phyloP scores from a whole-genome alignment of 2,888 invertebrate species.

The Trichogramma dendrolimi region DNA sequence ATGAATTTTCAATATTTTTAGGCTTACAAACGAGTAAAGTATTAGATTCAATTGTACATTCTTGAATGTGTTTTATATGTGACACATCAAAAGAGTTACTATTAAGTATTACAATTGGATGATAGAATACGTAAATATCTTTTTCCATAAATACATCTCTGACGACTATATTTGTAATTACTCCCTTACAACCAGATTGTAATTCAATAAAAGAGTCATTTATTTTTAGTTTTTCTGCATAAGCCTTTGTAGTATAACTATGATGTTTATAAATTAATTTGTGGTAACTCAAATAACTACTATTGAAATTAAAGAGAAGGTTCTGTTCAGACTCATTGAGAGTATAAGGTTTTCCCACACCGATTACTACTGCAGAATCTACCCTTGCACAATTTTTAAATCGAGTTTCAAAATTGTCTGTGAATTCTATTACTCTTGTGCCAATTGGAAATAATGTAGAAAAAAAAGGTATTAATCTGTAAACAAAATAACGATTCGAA shows the following conservation, averaged over 20 bases:
- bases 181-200: no score
- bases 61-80: not conserved
- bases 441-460: not conserved
- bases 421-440: slow-evolving; percentile 1
- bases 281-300: slow-evolving; percentile 10
- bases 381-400: slow-evolving; percentile 10
- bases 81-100: not conserved
- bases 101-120: not conserved
- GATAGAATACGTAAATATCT: not conserved
- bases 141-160: no score
- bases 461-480: slow-evolving; percentile 4
- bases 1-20: no score
- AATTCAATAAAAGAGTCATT: slow-evolving; percentile 20
- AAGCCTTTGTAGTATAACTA: slow-evolving; percentile 16
- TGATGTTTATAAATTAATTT: slow-evolving; percentile 15
- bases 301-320: no score
- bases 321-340: slow-evolving; percentile 16
- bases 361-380: slow-evolving; percentile 10
- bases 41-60: not conserved
- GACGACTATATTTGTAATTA: no score
- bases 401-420: slow-evolving; percentile 4
- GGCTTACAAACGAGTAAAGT: no score
- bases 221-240: slow-evolving; percentile 9
- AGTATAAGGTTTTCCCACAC: slow-evolving; percentile 10
- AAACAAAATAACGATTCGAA: slow-evolving; percentile 10